Base-by-base conservation (phyloP, 2,797 vertebrate genomes). In the Pipistrellus kuhlii region DNA sequence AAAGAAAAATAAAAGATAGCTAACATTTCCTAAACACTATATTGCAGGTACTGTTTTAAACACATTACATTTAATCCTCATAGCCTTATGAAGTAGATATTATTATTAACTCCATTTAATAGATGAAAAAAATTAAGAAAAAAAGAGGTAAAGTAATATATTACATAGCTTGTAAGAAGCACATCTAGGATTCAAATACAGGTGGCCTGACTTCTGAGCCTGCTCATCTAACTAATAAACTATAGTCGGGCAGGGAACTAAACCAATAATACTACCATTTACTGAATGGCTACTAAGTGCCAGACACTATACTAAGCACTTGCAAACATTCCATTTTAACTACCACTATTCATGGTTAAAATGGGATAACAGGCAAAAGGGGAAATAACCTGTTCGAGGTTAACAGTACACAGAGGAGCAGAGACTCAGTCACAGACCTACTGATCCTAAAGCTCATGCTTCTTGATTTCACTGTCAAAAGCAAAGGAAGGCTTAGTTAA, bases 11-110 rank as follows among this genome's bases (percentile, higher is more conserved):
- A 69, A 86, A 93, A 30, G 18, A 73, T 15, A 94, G 53, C 46
- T 85, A 85, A 81, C 32, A 93, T 82, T 93, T 93, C 82, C 88
- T 83, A 89, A 89, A 81, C 72, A 89, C 41, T 89, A 55, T 64
- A 35, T 30, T 88, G 53, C 23, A 87, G 53, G 69, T 5, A 62
- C 68, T 81, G 25, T 73, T 91, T 86, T 71, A 69, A 93, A 78
- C 35, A 69, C 23, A 77, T 80, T 80, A 83, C 2, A 82, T 85
- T 83, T 76, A 73, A 85, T 59, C n/a, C 55, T 90, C 41, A 77
- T 27, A 93, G 55, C 2, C 9, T 23, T 86, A 89, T 51, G 4
- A 92, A 84, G 59, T 44, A 91, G 30, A 30, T 57, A 90, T 32
- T 64, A 62, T 62, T 62, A n/a, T 51, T 72, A 89, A 78, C 77